Conservation (phyloP, 35 echinoderm and acorn worm genomes). For the Apostichopus californicus region DNA sequence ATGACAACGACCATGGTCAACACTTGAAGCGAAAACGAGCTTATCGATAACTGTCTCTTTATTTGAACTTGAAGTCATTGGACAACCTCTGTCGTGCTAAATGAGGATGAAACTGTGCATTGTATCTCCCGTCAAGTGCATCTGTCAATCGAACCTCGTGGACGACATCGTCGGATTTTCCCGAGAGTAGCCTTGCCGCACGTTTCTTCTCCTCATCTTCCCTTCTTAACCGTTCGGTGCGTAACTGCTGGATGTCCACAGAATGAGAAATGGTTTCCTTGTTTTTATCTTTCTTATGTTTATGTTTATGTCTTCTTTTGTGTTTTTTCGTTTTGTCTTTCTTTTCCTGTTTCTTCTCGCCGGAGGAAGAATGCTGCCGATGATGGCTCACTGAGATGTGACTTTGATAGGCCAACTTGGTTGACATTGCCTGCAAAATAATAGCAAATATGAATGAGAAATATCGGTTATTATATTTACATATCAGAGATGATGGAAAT, state of each 20-base stretch:
- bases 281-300: conserved; percentile 56
- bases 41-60: background rate
- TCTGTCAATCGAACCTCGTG: conserved; percentile 51
- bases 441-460: background rate
- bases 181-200: conserved; percentile 70
- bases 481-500: background rate
- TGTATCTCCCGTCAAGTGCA: conserved; percentile 81
- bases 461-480: background rate
- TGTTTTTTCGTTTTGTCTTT: conserved; percentile 51
- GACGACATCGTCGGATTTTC: conserved; percentile 42
- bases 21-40: too few species aligned
- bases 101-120: conserved; percentile 93
- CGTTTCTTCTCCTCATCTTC: conserved; percentile 58
- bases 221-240: conserved; percentile 82
- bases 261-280: background rate
- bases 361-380: background rate
- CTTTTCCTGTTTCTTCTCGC: conserved; percentile 61
- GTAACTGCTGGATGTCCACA: conserved; percentile 68
- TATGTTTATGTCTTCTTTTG: conserved; percentile 24
- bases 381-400: conserved; percentile 35
- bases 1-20: too few species aligned
- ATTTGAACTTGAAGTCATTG: background rate
- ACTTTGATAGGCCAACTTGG: conserved; percentile 25
- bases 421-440: background rate
- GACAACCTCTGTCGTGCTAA: conserved; percentile 62